Evolutionary conservation across 2,888 invertebrate genomes (phyloP).

Genomic region (Pristionchus japonicus): DNA sequence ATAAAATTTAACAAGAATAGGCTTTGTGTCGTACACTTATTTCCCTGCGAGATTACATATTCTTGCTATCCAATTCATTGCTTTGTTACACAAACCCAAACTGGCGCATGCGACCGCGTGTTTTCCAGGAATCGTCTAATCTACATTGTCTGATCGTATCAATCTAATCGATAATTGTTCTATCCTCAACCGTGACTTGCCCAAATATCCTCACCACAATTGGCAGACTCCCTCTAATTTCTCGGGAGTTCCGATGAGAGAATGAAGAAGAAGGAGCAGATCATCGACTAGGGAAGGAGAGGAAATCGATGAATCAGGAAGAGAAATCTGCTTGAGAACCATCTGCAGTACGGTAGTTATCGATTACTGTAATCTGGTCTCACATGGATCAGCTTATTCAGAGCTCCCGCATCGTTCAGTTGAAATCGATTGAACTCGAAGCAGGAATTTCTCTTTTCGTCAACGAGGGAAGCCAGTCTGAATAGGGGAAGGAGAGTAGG

Average conservation of each 20-base stretch:
- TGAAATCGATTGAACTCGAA: conserved; percentile 47
- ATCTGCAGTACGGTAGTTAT: neutral
- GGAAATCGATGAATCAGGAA: conserved; percentile 14
- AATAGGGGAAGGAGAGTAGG: neutral
- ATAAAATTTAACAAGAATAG: too few species aligned
- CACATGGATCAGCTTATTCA: conserved; percentile 41
- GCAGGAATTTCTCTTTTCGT: conserved; percentile 21
- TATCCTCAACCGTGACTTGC: neutral
- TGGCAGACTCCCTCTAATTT: conserved; percentile 25
- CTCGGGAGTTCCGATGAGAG: conserved; percentile 43
- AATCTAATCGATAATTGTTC: neutral
- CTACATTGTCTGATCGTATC: too few species aligned
- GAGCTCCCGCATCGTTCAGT: neutral
- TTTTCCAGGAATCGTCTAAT: too few species aligned
- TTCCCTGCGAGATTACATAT: too few species aligned
- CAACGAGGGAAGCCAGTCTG: conserved; percentile 39
- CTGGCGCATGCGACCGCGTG: too few species aligned
- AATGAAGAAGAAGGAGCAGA: neutral
- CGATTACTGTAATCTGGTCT: neutral
- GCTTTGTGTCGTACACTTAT: too few species aligned
- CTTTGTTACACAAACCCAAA: too few species aligned
- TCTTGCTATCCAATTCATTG: too few species aligned
- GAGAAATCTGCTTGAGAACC: conserved; percentile 36
- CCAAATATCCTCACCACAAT: neutral
- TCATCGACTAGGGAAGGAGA: conserved; percentile 29